Evolutionary conservation across 2,888 invertebrate species (phyloP), one percentile per base, ranked within the genome.

Genomic region (Drosophila kambysellisi): DNA sequence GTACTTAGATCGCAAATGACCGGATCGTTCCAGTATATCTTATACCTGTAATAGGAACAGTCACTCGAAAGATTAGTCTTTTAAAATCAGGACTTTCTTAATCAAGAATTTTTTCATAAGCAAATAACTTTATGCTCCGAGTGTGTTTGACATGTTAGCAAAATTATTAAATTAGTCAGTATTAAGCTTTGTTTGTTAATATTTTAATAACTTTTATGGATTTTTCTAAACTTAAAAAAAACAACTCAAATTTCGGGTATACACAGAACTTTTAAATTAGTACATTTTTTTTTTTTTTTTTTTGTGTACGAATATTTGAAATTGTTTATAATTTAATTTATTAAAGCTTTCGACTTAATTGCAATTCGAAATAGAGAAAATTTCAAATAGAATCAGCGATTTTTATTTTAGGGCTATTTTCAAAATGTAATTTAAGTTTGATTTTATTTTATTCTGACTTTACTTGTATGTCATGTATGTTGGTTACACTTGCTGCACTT

Each of bases 401-500:
- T 15, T 1, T 25, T n/a, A n/a, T 15, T 15, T 46, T 15, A 8
- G 4, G 20, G 15, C 25, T 7, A 15, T 25, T 46, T 25, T 15
- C 7, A 46, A 46, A 15, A 46, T 46, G 8, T 25, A 46, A 8
- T 46, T 25, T 25, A 25, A 25, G 20, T 25, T 46, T 0, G 12
- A 12, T 12, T 25, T 46, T 4, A 12, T 20, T 46, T 46, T 46
- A 25, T 25, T 46, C 43, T 20, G 11, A 20, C 5, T 20, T 11
- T 33, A 8, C 9, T 39, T 39, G 25, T n/a, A 12, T 37, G 11
- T 29, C 15, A 12, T 39, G 1, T 25, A 25, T 53, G 6, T 20
- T 52, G 29, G 33, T 29, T 30, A 30, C 29, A 56, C 39, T 56
- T 48, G 71, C 60, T 25, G 15, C 7, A 20, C 20, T 46, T 46